Conservation (phyloP, 2,113 vertebrate genomes). For the Castor canadensis region DNA sequence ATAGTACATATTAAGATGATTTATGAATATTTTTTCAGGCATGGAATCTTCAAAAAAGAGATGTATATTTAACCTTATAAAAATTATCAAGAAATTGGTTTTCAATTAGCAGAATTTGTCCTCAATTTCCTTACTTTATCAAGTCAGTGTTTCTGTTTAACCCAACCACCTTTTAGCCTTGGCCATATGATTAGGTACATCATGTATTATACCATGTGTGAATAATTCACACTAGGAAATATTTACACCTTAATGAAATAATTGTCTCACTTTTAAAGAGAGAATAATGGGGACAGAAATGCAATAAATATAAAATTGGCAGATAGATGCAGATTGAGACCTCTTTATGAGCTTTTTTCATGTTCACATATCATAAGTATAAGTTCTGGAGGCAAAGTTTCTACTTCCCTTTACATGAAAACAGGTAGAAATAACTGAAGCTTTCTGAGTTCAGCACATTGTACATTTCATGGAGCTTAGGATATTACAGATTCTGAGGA, state of each 20-base stretch:
- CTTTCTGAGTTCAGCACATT: background rate
- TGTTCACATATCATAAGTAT: conserved; percentile 27
- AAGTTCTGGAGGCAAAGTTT: background rate
- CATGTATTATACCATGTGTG: background rate
- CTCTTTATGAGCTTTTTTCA: conserved; percentile 6
- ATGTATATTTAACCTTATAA: background rate
- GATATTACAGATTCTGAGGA: background rate
- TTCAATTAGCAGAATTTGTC: background rate
- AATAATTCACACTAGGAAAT: conserved; percentile 55
- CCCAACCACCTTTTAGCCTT: conserved; percentile 18
- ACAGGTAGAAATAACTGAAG: background rate
- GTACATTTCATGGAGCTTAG: background rate
- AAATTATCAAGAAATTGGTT: conserved; percentile 35
- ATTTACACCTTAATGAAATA: conserved; percentile 48
- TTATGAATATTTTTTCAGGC: conserved; percentile 21
- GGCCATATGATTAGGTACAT: background rate
- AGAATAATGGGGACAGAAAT: background rate
- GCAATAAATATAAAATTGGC: conserved; percentile 43
- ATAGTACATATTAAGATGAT: background rate
- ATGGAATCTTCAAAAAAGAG: background rate
- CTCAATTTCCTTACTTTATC: background rate
- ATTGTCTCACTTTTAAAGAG: conserved; percentile 43
- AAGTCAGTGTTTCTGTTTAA: conserved; percentile 39
- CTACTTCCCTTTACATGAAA: background rate
- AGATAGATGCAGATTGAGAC: background rate